Base-by-base conservation (phyloP, 2,797 vertebrate species). In the Stomatorhinus walkeri region DNA sequence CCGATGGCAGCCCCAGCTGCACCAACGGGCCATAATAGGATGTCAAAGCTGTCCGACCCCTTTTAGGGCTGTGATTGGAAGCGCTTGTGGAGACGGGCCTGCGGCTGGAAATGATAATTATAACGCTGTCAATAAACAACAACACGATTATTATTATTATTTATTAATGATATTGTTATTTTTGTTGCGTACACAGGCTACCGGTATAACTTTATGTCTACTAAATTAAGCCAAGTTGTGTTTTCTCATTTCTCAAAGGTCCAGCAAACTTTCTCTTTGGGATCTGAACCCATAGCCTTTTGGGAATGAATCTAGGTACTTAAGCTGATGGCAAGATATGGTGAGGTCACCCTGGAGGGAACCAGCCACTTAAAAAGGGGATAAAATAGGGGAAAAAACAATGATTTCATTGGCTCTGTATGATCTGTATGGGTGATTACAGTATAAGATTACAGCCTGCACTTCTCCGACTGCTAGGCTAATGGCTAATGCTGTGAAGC, bases 361-460 rank as follows among this genome's bases (percentile, higher is more conserved):
- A 22, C 32, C 52, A 36, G 24, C 52, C 54, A 40, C 4, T 59
- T 19, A 46, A 36, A 32, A 32, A 43, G 32, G 36, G 72, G 36
- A 79, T 79, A 43, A 43, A 79, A 79, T n/a, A 19, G 36, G 16
- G 72, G 56, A 46, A 46, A 84, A 36, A 24, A 48, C 51, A 49
- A 22, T 46, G 79, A 56, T 88, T 14, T 22, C 36, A 46, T 49
- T 54, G 24, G 6, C 22, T 43, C 6, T 88, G 14, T 88, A 85
- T 85, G 81, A 56, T 56, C 88, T 19, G 54, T 43, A 79, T 79
- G 22, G 76, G 76, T 54, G 54, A 81, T 88, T 83, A 59, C 49
- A 59, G 46, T 88, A 85, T 85, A 43, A 84, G 43, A 88, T 88
- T 88, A 85, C 52, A 88, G 54, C 56, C 40, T 61, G 52, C 46